Conservation (phyloP, 2,113 vertebrate genomes). For the Rhegmatorhina hoffmannsi region DNA sequence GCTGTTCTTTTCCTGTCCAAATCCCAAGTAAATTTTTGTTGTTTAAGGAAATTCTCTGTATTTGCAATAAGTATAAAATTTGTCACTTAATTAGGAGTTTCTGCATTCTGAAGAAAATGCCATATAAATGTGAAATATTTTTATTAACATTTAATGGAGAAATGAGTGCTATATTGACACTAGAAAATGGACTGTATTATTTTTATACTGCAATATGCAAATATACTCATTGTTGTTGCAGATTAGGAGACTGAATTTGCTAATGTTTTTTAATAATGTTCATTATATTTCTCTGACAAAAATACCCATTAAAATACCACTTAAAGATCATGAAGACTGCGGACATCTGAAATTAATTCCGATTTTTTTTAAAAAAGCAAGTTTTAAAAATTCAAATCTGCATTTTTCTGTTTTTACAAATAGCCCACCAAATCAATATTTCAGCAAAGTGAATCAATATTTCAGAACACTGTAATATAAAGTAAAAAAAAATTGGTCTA, state of each 20-base stretch:
- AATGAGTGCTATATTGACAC: slow-evolving; percentile 29
- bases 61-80: background rate
- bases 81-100: background rate
- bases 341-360: slow-evolving; percentile 33
- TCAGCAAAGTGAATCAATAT: slow-evolving; percentile 54
- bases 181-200: slow-evolving; percentile 42
- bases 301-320: slow-evolving; percentile 39
- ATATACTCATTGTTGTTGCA: slow-evolving; percentile 47
- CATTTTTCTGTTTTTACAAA: slow-evolving; percentile 53
- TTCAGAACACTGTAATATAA: slow-evolving; percentile 46
- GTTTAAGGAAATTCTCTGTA: background rate
- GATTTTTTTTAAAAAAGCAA: background rate
- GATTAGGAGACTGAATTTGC: slow-evolving; percentile 35
- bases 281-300: slow-evolving; percentile 55
- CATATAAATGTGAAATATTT: slow-evolving; percentile 17
- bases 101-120: background rate
- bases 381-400: slow-evolving; percentile 48
- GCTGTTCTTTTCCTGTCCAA: background rate
- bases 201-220: slow-evolving; percentile 32
- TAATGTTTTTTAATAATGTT: slow-evolving; percentile 61
- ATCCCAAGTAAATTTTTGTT: background rate
- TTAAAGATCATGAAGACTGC: slow-evolving; percentile 21
- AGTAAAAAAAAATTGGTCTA: slow-evolving; percentile 51
- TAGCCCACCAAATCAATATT: slow-evolving; percentile 62
- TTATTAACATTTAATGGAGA: slow-evolving; percentile 28